Conservation (phyloP, 2,113 vertebrate genomes). For the Athene cunicularia region DNA sequence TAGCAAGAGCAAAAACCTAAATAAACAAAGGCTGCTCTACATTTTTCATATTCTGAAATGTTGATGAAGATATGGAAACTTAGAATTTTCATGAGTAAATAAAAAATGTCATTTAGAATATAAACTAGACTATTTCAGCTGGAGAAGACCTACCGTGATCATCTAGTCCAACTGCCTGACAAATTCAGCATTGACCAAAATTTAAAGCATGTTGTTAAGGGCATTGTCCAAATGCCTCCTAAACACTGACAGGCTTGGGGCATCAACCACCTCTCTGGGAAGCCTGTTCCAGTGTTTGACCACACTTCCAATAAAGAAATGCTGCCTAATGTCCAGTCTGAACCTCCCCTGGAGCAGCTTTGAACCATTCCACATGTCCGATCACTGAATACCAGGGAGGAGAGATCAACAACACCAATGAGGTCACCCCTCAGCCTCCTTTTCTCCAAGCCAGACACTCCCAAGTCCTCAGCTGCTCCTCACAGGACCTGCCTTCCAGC, state of each 20-base stretch:
- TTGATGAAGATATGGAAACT: neutral
- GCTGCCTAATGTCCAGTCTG: neutral
- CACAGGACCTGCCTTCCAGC: neutral
- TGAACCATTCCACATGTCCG: neutral
- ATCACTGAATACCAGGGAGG: neutral
- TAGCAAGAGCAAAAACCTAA: neutral
- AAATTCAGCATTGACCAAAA: neutral
- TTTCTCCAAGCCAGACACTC: neutral
- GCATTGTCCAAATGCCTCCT: neutral
- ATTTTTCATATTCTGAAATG: neutral
- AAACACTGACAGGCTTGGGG: neutral
- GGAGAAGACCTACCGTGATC: accelerated
- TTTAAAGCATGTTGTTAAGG: neutral
- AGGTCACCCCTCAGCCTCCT: neutral
- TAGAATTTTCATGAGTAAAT: neutral
- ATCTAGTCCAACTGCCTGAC: neutral
- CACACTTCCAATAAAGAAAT: neutral
- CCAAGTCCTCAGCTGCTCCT: neutral
- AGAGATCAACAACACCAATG: neutral
- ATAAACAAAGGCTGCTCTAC: neutral
- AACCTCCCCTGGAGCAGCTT: neutral
- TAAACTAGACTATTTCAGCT: neutral
- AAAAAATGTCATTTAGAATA: neutral
- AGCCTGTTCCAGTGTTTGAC: neutral
- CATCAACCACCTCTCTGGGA: neutral